A percentile compares a stretch with the other conserved stretches of the same genome.
These are phyloP conservation scores for Zoanthus sociatus DNA, from an alignment of 92 coral and sea anemone species.

Conservation along the genomic window DNA sequence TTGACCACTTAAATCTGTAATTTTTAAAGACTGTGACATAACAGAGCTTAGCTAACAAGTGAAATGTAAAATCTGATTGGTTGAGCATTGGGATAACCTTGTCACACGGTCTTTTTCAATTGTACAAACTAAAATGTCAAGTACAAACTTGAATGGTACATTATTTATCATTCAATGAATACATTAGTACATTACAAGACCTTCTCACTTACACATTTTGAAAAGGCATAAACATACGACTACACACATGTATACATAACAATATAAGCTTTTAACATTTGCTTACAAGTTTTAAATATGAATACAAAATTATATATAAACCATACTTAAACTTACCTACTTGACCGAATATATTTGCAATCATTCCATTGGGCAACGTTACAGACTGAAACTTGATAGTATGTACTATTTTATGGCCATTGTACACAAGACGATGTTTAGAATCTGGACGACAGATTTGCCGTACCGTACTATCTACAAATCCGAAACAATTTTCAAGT, in stretches of 20 bases:
- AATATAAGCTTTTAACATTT: neutral
- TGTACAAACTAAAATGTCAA: slow-evolving; percentile 8
- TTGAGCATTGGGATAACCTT: neutral
- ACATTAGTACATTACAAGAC: neutral
- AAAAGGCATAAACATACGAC: neutral
- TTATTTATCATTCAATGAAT: neutral
- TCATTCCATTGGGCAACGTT: slow-evolving; percentile 7
- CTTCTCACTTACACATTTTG: neutral
- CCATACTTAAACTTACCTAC: neutral
- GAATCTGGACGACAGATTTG: slow-evolving; percentile 2
- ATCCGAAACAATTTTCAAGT: slow-evolving; percentile 3
- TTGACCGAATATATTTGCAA: slow-evolving; percentile 15
- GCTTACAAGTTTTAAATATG: slow-evolving; percentile 6
- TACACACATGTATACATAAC: neutral
- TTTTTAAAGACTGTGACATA: neutral
- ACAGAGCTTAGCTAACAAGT: slow-evolving; percentile 1
- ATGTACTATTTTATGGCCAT: slow-evolving; percentile 21
- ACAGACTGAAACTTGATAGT: slow-evolving; percentile 3
- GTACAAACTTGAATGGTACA: slow-evolving; percentile 7
- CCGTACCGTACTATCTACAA: neutral
- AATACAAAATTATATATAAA: neutral
- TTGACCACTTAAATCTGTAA: no score
- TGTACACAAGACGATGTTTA: neutral
- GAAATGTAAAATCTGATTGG: neutral
- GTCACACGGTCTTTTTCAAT: neutral